A percentile compares a stretch with the other conserved stretches of the same genome.
These are phyloP conservation scores for Borostomias antarcticus DNA, from an alignment of 2,797 vertebrate genomes.

Conservation along the genomic window DNA sequence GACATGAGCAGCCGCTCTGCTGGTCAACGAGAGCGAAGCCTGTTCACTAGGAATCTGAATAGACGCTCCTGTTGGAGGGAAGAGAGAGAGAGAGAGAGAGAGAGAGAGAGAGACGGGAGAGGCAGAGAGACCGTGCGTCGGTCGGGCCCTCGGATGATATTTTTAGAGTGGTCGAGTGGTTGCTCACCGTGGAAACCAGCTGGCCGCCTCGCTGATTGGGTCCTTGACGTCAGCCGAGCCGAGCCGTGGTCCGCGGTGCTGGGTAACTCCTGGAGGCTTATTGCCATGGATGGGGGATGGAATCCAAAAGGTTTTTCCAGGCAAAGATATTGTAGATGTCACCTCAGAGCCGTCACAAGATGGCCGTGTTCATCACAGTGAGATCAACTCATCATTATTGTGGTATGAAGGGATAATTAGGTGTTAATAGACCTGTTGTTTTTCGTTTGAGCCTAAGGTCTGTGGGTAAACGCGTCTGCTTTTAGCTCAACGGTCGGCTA, in stretches of 20 bases:
- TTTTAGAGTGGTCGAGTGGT: slow-evolving; percentile 55
- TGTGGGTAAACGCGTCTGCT: slow-evolving; percentile 3
- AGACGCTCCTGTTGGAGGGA: slow-evolving; percentile 22
- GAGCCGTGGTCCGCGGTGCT: slow-evolving; percentile 11
- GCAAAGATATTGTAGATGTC: neutral
- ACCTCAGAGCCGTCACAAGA: neutral
- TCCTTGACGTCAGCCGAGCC: slow-evolving; percentile 31
- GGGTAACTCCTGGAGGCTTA: slow-evolving; percentile 9
- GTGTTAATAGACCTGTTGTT: slow-evolving; percentile 17
- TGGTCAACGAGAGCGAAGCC: slow-evolving; percentile 33
- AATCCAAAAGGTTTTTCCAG: slow-evolving; percentile 4
- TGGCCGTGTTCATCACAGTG: neutral
- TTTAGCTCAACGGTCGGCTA: too few relatives aligned
- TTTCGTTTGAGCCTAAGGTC: neutral
- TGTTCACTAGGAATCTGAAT: slow-evolving; percentile 42
- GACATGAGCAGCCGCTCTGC: slow-evolving; percentile 30
- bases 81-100: neutral
- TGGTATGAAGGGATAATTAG: slow-evolving; percentile 1
- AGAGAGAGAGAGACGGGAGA: slow-evolving; percentile 19
- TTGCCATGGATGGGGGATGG: neutral
- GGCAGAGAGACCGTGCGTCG: slow-evolving; percentile 11
- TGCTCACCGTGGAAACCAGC: slow-evolving; percentile 50
- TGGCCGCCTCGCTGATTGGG: slow-evolving; percentile 31
- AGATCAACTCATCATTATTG: neutral
- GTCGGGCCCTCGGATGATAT: slow-evolving; percentile 41